Evolutionary conservation across 1,140 invertebrate genomes (phyloP).

Genomic region (Colletes latitarsis): DNA sequence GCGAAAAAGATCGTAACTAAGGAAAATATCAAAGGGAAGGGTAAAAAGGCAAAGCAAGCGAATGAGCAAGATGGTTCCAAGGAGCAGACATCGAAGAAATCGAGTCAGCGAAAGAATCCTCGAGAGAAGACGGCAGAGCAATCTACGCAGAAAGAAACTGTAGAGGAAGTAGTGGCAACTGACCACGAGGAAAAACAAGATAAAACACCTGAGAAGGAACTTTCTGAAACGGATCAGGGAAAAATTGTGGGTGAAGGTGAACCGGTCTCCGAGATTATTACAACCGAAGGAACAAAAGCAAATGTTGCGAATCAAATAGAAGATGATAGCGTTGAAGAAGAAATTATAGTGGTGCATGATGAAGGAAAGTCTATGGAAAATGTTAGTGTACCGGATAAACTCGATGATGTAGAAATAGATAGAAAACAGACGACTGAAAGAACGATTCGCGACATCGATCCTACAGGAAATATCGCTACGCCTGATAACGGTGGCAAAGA

Average conservation of each 20-base stretch:
- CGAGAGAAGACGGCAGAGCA: not conserved
- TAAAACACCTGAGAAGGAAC: not conserved
- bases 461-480: not conserved
- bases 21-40: not conserved
- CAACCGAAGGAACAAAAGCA: conserved; percentile 3
- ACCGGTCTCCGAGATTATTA: not conserved
- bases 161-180: not conserved
- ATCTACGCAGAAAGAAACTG: not conserved
- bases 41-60: conserved; percentile 11
- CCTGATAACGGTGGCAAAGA: not conserved
- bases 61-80: not conserved
- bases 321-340: conserved; percentile 18
- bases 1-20: not conserved
- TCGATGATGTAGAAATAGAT: not conserved
- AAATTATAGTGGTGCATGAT: conserved; percentile 11
- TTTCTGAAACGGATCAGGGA: not conserved
- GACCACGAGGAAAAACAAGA: not conserved
- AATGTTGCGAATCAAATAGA: not conserved
- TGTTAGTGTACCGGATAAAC: not conserved
- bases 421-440: conserved; percentile 3
- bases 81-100: not conserved
- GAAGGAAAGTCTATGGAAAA: not conserved
- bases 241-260: not conserved
- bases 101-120: not conserved
- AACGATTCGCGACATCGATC: not conserved